Evolutionary conservation across 2,888 invertebrate species (phyloP), one percentile per base, ranked within the genome.

Genomic region (Andrena praecox): DNA sequence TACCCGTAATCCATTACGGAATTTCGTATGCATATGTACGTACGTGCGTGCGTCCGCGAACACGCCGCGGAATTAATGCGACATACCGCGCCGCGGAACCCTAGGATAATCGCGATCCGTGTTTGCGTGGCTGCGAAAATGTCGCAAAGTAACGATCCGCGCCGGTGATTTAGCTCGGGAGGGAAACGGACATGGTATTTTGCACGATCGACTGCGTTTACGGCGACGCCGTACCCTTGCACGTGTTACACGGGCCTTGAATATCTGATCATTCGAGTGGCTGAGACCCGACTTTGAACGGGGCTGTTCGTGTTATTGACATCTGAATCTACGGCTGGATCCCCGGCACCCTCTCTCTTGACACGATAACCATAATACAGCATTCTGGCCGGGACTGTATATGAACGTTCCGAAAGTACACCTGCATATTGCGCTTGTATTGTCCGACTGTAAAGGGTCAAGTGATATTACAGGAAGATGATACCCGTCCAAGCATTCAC

Each of bases 1-100:
- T 82, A 81, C 64, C 79, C 64, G 84, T 87, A 86, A 87, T 88
- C 85, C 78, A 70, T 85, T 88, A 81, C 79, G 69, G 85, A 84
- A 79, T 80, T 85, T 88, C 60, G 82, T 70, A 82, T 78, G 81
- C 80, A 60, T 86, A 81, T 73, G 63, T 52, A 54, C 69, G 72
- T 73, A 70, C 50, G 68, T 76, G 70, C 76, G 66, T 42, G 69
- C 74, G 74, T 66, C 31, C 64, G 70, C 64, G 60, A 81, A 74
- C 83, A 83, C 84, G 85, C 71, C 48, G 59, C 63, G 63, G 78
- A 88, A 84, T 85, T 88, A 88, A 87, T 86, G 81, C 81, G 83
- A 85, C 77, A 80, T 76, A 84, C 66, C 62, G 62, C 50, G 77
- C 60, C 78, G 59, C 74, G 50, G 63, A 63, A 67, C 75, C 69